Percentiles rank a stretch among this genome's conserved stretches.
Conservation (phyloP, 2,888 invertebrate genomes). For the Gonocerus acuteangulatus region DNA sequence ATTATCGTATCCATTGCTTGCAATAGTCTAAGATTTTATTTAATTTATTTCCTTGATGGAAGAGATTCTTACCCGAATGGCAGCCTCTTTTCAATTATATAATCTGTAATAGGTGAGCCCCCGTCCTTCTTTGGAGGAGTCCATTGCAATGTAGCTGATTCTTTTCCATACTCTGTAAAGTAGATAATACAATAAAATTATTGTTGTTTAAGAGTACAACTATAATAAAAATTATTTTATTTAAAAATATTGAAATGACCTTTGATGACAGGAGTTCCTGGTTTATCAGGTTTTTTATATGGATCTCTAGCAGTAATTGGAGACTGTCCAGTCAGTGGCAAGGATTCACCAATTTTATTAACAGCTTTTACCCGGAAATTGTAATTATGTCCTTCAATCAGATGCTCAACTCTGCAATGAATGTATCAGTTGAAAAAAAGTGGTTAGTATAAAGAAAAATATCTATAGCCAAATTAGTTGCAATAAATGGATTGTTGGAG, state of each 20-base stretch:
- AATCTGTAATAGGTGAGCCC: constrained; percentile 80
- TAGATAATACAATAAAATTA: constrained; percentile 6
- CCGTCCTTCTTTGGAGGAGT: constrained; percentile 88
- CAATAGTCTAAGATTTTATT: too few species aligned
- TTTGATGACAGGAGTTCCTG: constrained; percentile 81
- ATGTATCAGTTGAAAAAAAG: constrained; percentile 3
- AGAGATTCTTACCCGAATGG: constrained; percentile 57
- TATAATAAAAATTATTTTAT: constrained; percentile 3
- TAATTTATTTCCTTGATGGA: too few species aligned
- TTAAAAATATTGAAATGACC: constrained; percentile 31
- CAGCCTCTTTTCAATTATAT: constrained; percentile 79
- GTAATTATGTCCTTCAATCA: constrained; percentile 90
- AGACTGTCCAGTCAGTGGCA: constrained; percentile 70
- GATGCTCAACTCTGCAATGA: constrained; percentile 62
- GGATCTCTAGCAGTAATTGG: constrained; percentile 91
- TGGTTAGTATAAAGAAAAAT: too few species aligned
- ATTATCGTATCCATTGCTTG: too few species aligned
- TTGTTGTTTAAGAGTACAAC: neutral
- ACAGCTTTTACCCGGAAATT: constrained; percentile 90
- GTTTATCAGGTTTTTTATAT: constrained; percentile 82
- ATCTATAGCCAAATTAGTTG: too few species aligned
- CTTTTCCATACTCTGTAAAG: constrained; percentile 77
- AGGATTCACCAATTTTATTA: constrained; percentile 87
- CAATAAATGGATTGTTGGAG: too few species aligned
- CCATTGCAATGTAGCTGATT: constrained; percentile 95